phyloP scores from a whole-genome alignment of 2,113 vertebrate species.

The Centrocercus urophasianus region DNA sequence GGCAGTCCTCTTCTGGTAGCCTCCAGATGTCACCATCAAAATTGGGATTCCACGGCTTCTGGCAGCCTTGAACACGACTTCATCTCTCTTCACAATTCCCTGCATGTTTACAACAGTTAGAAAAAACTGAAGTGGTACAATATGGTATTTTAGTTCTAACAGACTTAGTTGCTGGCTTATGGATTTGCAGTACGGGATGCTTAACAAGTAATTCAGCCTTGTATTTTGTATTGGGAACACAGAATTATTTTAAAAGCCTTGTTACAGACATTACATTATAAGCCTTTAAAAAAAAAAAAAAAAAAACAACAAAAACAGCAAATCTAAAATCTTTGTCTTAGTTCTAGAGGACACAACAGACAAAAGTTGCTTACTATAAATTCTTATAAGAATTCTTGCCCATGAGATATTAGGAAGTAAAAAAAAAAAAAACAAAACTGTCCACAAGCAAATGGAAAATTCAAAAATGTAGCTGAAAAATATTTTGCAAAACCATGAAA shows the following conservation, averaged over 20 bases:
- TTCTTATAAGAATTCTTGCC: background rate
- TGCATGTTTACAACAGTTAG: slow-evolving; percentile 52
- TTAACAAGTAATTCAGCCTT: background rate
- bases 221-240: background rate
- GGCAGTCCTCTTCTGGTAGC: slow-evolving; percentile 94
- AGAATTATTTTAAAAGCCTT: background rate
- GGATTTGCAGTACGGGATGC: background rate
- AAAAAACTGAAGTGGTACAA: background rate
- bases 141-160: background rate
- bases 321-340: background rate
- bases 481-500: background rate
- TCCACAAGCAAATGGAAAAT: background rate
- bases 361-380: background rate
- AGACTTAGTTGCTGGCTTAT: background rate
- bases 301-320: background rate
- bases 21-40: slow-evolving; percentile 95
- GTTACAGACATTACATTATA: background rate
- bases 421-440: background rate
- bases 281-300: background rate
- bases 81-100: slow-evolving; percentile 93
- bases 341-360: background rate
- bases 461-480: background rate
- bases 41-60: slow-evolving; percentile 84
- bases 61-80: slow-evolving; percentile 88
- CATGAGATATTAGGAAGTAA: background rate